Evolutionary conservation across 2,797 vertebrate species (phyloP), one percentile per base, ranked within the genome.

Genomic region (Artibeus jamaicensis): DNA sequence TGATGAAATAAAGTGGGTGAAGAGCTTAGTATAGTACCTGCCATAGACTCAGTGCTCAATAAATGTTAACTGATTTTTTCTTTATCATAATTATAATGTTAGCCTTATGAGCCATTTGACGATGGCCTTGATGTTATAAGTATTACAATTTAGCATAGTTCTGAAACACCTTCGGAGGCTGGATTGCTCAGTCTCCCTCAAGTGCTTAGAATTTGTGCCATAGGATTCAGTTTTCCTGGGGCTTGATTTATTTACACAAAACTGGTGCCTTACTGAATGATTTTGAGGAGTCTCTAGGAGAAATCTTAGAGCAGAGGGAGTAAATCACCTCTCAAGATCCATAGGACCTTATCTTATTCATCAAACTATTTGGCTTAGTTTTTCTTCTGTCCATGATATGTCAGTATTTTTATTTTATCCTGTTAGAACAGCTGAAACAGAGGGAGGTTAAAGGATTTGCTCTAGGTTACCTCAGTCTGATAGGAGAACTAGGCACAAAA

Each of bases 181-280:
- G 48, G 53, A 46, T 83, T 93, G 67, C 11, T 94, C 19, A 65
- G 73, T 74, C 14, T 93, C 3, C 14, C 11, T 86, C 59, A 83
- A 21, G 32, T 79, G 76, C 76, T 91, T 34, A 44, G 57, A 44
- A 65, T 86, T 86, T 62, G 48, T 95, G n/a, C 86, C 89, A 42
- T 44, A 79, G 70, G 32, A 55, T 48, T 81, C 57, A 48, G 21
- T 8, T 53, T 76, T 82, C 55, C 34, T 53, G 42, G 55, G 22
- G 29, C 48, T 78, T 89, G 84, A 83, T 83, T 92, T n/a, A 83
- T 79, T 94, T 73, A 93, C 34, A 37, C 34, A 81, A 95, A 85
- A 39, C 55, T 19, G 44, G 53, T 93, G 22, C 39, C 44, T 74
- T 90, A n/a, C 18, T 83, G 37, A 71, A 71, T 94, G 74, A 57